These are phyloP conservation scores for Propsilocerus akamusi DNA, from an alignment of 1,140 invertebrate genomes.

Conservation along the genomic window DNA sequence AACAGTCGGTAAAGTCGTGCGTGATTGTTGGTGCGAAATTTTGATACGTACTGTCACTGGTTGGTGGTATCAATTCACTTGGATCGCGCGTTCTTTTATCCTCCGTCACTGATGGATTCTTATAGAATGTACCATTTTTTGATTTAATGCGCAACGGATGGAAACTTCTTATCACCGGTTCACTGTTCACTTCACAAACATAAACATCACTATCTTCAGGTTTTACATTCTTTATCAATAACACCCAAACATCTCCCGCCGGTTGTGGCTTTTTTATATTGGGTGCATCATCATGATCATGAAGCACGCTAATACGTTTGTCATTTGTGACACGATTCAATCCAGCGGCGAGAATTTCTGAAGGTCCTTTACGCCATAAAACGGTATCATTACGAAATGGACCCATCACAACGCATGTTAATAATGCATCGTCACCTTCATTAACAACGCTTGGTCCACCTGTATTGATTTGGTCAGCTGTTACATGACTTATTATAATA, in stretches of 20 bases:
- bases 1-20: slow-evolving; percentile 64
- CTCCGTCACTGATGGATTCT: background rate
- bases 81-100: slow-evolving; percentile 6
- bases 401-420: slow-evolving; percentile 55
- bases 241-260: slow-evolving; percentile 65
- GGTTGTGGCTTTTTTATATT: slow-evolving; percentile 24
- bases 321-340: slow-evolving; percentile 49
- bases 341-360: slow-evolving; percentile 56
- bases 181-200: slow-evolving; percentile 66
- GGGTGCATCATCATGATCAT: slow-evolving; percentile 51
- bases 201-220: slow-evolving; percentile 55
- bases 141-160: slow-evolving; percentile 49
- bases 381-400: slow-evolving; percentile 42
- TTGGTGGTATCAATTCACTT: slow-evolving; percentile 23
- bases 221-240: slow-evolving; percentile 50
- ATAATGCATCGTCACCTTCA: slow-evolving; percentile 50
- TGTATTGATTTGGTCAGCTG: slow-evolving; percentile 8
- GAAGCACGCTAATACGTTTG: slow-evolving; percentile 43
- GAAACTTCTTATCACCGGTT: slow-evolving; percentile 51
- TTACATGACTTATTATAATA: background rate
- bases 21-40: slow-evolving; percentile 27
- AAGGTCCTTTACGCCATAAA: slow-evolving; percentile 46
- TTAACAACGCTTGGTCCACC: slow-evolving; percentile 26
- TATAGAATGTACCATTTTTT: background rate
- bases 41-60: slow-evolving; percentile 24